Percentiles rank a stretch among this genome's conserved stretches.
Evolutionary conservation across 1,140 invertebrate species (phyloP).

Genomic region (Ostrea denselamellosa): DNA sequence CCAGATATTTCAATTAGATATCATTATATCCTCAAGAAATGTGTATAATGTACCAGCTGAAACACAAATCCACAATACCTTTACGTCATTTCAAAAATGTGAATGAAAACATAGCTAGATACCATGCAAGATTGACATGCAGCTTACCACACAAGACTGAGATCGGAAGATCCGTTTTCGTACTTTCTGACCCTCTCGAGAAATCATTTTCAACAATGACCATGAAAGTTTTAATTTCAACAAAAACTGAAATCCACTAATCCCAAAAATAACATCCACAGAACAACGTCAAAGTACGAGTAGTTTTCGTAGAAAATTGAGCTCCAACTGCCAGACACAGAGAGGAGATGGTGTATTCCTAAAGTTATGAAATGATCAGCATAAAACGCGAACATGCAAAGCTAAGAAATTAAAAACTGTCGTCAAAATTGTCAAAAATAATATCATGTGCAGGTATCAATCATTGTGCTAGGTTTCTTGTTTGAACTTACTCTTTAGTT

Average conservation of each 20-base stretch:
- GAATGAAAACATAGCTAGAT: background rate
- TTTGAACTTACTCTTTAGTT: constrained; percentile 32
- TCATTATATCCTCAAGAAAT: background rate
- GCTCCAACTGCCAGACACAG: background rate
- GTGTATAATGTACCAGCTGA: background rate
- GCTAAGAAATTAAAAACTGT: background rate
- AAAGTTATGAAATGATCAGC: background rate
- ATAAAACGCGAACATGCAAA: background rate
- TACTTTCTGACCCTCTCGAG: background rate
- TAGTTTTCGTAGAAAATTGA: background rate
- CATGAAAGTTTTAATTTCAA: constrained; percentile 1
- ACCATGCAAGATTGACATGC: too few relatives aligned
- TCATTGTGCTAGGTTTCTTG: background rate
- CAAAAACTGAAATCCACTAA: background rate
- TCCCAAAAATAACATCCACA: constrained; percentile 6
- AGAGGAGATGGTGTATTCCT: background rate
- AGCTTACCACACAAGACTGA: background rate
- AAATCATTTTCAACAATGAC: constrained; percentile 6
- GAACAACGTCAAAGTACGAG: background rate
- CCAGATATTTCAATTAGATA: constrained; percentile 1
- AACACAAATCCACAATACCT: background rate
- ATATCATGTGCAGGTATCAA: constrained; percentile 14
- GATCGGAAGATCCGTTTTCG: constrained; percentile 9
- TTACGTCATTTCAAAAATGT: background rate
- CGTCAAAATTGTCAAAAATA: constrained; percentile 18